These are phyloP conservation scores for Ectobius pallidus DNA, from an alignment of 2,888 invertebrate genomes.

Conservation along the genomic window DNA sequence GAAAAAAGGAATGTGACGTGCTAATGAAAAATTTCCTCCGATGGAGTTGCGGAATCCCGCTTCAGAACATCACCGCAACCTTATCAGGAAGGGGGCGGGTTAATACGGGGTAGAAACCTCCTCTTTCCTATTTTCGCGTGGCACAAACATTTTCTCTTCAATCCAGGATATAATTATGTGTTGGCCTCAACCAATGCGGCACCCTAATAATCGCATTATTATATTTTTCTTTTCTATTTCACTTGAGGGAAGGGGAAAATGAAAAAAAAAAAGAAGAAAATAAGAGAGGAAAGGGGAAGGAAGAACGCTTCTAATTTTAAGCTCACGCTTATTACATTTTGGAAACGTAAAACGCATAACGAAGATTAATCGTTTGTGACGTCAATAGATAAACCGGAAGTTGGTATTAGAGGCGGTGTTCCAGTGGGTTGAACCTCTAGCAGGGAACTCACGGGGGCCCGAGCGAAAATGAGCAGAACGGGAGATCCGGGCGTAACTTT, in stretches of 20 bases:
- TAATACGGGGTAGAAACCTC: not conserved
- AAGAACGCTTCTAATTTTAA: constrained; percentile 34
- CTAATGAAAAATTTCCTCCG: no score
- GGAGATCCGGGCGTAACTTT: constrained; percentile 35
- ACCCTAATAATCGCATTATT: constrained; percentile 1
- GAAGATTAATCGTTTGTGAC: constrained; percentile 42
- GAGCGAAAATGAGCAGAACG: constrained; percentile 32
- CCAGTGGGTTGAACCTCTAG: not conserved
- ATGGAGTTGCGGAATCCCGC: no score
- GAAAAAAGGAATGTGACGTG: no score
- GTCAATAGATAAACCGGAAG: constrained; percentile 41
- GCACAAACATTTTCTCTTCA: not conserved
- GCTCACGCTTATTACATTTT: constrained; percentile 40
- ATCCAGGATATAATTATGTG: constrained; percentile 11
- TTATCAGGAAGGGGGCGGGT: not conserved
- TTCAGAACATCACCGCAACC: not conserved
- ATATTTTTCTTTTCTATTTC: not conserved
- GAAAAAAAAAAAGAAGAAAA: not conserved
- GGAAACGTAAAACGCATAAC: constrained; percentile 34
- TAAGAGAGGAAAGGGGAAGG: not conserved
- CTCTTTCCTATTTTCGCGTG: constrained; percentile 1
- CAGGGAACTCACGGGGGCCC: constrained; percentile 3
- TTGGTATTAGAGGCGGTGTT: constrained; percentile 34
- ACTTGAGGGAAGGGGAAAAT: not conserved
- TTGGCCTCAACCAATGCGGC: not conserved